Conservation (phyloP, 2,888 invertebrate genomes). For the Atethmia centrago region DNA sequence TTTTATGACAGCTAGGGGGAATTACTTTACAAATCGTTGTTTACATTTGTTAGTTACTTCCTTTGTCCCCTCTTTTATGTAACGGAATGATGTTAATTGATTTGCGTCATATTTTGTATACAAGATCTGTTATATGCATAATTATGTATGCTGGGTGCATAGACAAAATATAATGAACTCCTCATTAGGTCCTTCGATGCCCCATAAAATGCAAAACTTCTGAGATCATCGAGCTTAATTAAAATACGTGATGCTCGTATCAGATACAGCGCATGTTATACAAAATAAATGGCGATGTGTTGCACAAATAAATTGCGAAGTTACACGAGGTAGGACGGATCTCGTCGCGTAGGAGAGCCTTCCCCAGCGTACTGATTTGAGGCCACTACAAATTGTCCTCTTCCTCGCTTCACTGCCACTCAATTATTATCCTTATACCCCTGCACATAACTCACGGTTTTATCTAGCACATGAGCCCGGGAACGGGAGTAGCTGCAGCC, state of each 20-base stretch:
- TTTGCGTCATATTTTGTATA: slow-evolving; percentile 36
- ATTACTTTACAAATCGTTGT: slow-evolving; percentile 69
- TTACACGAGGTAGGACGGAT: slow-evolving; percentile 78
- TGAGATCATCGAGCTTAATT: slow-evolving; percentile 52
- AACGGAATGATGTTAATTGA: slow-evolving; percentile 42
- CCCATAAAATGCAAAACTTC: slow-evolving; percentile 33
- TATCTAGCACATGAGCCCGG: slow-evolving; percentile 72
- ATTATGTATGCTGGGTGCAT: slow-evolving; percentile 24
- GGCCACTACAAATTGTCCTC: slow-evolving; percentile 88
- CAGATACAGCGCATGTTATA: slow-evolving; percentile 32
- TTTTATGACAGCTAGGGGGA: slow-evolving; percentile 66
- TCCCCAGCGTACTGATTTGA: slow-evolving; percentile 88
- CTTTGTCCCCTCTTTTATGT: slow-evolving; percentile 39
- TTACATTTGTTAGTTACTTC: slow-evolving; percentile 62
- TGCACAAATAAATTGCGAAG: slow-evolving; percentile 76
- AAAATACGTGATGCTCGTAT: slow-evolving; percentile 40
- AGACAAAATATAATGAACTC: slow-evolving; percentile 23
- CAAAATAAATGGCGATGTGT: slow-evolving; percentile 56
- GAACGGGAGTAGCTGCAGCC: slow-evolving; percentile 77
- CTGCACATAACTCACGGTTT: slow-evolving; percentile 79
- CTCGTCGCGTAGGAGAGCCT: slow-evolving; percentile 84
- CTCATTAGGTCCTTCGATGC: slow-evolving; percentile 9
- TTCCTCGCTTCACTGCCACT: slow-evolving; percentile 81
- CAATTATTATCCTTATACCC: slow-evolving; percentile 83
- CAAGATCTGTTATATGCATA: background rate